Evolutionary conservation across 92 coral and sea anemone genomes (phyloP).

Genomic region (Epizoanthus fatuus): DNA sequence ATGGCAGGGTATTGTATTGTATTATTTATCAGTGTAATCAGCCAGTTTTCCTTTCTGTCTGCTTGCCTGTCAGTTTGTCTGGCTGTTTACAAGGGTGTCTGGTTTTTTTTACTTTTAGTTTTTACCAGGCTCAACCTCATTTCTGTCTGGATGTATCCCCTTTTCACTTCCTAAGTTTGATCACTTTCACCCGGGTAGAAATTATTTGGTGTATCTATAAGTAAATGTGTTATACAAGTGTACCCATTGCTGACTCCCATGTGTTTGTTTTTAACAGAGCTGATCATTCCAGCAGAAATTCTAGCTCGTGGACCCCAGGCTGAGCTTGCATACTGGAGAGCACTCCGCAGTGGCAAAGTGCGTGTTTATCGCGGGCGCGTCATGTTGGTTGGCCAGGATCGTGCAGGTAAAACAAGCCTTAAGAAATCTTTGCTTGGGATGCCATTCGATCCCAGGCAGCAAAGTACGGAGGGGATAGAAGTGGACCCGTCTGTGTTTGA

Average conservation of each 20-base stretch:
- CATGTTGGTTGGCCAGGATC: conserved; percentile 93
- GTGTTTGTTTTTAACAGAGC: background rate
- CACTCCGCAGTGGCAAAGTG: conserved; percentile 78
- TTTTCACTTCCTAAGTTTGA: too few relatives aligned
- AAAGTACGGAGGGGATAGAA: conserved; percentile 86
- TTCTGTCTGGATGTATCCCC: too few relatives aligned
- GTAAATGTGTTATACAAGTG: background rate
- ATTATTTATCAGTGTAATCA: too few relatives aligned
- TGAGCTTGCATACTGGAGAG: conserved; percentile 79
- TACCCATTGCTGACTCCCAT: background rate
- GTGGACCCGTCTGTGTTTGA: conserved; percentile 86
- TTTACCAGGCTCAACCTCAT: too few relatives aligned
- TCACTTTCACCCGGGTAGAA: background rate
- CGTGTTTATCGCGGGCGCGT: conserved; percentile 88
- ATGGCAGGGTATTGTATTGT: too few relatives aligned
- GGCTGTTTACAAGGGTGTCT: too few relatives aligned
- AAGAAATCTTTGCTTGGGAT: conserved; percentile 89
- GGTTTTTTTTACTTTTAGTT: too few relatives aligned
- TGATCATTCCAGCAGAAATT: conserved; percentile 78
- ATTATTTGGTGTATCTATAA: background rate
- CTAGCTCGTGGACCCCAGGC: conserved; percentile 86
- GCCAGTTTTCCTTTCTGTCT: too few relatives aligned
- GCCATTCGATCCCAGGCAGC: conserved; percentile 77
- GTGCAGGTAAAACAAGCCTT: conserved; percentile 96
- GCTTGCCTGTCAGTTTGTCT: too few relatives aligned